Evolutionary conservation across 2,797 vertebrate species (phyloP).

Genomic region (Gallinago solitaria): DNA sequence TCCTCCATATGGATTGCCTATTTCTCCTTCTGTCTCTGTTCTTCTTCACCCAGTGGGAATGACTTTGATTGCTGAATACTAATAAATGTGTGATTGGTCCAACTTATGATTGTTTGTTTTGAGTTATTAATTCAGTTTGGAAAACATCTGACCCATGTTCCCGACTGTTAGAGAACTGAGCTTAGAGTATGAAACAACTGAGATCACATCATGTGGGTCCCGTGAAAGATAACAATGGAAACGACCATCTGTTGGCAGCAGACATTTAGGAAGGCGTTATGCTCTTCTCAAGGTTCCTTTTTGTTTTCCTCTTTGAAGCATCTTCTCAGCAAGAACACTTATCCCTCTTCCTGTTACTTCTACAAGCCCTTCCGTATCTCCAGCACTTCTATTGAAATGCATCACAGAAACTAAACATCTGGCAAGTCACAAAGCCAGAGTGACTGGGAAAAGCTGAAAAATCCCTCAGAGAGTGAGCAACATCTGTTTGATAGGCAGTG

Average conservation of each 20-base stretch:
- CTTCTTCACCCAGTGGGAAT: not conserved
- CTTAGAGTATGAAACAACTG: not conserved
- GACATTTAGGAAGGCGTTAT: not conserved
- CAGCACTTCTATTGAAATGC: constrained; percentile 13
- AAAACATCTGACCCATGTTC: constrained; percentile 7
- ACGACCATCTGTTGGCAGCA: not conserved
- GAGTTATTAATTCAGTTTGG: not conserved
- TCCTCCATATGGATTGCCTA: not conserved
- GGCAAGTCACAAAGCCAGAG: constrained; percentile 66
- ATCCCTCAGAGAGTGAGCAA: constrained; percentile 66
- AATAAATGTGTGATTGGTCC: not conserved
- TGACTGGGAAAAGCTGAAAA: constrained; percentile 61
- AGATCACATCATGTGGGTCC: not conserved
- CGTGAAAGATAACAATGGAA: not conserved
- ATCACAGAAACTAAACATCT: constrained; percentile 59
- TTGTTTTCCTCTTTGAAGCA: not conserved
- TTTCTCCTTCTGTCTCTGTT: not conserved
- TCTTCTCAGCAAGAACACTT: not conserved
- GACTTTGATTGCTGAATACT: not conserved
- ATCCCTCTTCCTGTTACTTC: not conserved
- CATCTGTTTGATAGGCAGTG: constrained; percentile 75
- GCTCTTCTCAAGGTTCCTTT: not conserved
- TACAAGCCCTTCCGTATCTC: constrained; percentile 28
- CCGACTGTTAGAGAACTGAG: not conserved
- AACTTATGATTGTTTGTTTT: not conserved